phyloP scores from a whole-genome alignment of 1,140 invertebrate genomes.

The Aphis craccivora region DNA sequence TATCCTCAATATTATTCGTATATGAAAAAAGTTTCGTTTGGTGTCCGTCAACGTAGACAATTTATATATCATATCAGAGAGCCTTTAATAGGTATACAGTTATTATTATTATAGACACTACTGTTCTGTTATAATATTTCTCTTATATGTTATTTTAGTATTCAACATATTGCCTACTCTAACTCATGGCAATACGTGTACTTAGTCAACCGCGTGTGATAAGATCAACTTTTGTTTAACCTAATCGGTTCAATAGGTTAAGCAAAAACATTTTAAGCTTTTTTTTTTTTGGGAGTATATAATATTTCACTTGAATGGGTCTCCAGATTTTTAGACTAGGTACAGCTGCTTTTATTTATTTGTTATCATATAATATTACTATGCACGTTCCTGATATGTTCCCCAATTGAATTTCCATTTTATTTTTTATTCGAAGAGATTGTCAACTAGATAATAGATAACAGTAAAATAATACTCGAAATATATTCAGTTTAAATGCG shows the following conservation, averaged over 20 bases:
- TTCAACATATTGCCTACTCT: background rate
- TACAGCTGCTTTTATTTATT: background rate
- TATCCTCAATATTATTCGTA: too few species aligned
- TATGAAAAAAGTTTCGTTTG: background rate
- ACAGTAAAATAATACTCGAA: background rate
- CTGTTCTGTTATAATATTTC: background rate
- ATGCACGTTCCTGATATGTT: background rate
- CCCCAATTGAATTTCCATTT: background rate
- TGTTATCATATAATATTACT: background rate
- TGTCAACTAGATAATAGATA: background rate
- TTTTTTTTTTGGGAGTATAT: background rate
- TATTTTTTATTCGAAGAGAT: background rate
- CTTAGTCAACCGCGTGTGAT: background rate
- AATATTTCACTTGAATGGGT: background rate
- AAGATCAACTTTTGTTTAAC: background rate
- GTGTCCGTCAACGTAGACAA: background rate
- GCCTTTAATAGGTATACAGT: background rate
- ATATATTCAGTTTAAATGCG: background rate
- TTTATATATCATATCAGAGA: background rate
- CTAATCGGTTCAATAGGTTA: background rate
- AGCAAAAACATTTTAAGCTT: background rate
- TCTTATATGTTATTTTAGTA: background rate
- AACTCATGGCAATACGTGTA: background rate
- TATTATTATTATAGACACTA: background rate
- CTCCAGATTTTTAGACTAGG: background rate